phyloP scores from a whole-genome alignment of 2,888 invertebrate genomes.

The Nebria salina region DNA sequence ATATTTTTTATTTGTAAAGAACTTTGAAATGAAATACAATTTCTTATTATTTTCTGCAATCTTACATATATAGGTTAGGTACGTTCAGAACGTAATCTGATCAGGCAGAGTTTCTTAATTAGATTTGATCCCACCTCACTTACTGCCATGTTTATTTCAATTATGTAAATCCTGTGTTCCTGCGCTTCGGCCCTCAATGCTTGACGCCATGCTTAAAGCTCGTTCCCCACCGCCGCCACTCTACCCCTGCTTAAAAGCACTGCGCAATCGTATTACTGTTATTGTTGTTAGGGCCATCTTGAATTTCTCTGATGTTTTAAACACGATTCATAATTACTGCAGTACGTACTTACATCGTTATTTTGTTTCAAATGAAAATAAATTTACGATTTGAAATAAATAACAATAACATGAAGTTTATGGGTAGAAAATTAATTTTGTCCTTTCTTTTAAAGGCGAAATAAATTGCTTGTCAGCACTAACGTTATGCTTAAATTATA shows the following conservation, averaged over 20 bases:
- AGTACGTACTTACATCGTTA: too few relatives aligned
- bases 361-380: constrained; percentile 3
- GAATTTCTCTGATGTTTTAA: constrained; percentile 56
- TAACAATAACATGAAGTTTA: not conserved
- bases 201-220: constrained; percentile 21
- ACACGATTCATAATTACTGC: constrained; percentile 55
- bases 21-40: too few relatives aligned
- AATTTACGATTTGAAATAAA: constrained; percentile 25
- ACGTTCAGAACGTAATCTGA: constrained; percentile 48
- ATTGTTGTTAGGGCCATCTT: constrained; percentile 49
- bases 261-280: constrained; percentile 29
- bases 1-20: not conserved
- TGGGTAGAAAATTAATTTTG: not conserved
- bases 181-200: constrained; percentile 48
- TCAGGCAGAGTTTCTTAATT: constrained; percentile 56
- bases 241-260: constrained; percentile 17
- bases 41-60: too few relatives aligned
- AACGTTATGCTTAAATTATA: not conserved
- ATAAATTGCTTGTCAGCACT: not conserved
- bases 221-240: constrained; percentile 50
- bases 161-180: constrained; percentile 56
- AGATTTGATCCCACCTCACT: constrained; percentile 58
- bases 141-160: constrained; percentile 60
- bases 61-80: too few relatives aligned
- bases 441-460: not conserved